Conservation (phyloP, 2,797 vertebrate genomes). For the Sphenodon punctatus region DNA sequence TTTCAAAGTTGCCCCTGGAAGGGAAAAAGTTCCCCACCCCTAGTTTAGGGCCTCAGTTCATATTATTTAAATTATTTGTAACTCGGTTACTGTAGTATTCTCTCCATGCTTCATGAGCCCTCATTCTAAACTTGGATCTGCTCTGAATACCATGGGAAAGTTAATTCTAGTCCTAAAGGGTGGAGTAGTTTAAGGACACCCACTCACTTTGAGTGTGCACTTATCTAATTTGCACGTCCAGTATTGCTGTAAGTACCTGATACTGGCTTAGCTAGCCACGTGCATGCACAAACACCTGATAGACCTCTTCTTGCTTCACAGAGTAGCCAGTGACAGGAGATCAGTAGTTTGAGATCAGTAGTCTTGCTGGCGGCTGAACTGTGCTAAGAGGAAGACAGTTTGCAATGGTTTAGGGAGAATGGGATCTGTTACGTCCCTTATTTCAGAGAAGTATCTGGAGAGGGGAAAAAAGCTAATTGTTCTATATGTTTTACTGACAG, state of each 20-base stretch:
- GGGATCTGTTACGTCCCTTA: not conserved
- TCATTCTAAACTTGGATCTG: not conserved
- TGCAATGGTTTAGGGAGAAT: not conserved
- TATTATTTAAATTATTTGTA: too few relatives aligned
- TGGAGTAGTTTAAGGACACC: not conserved
- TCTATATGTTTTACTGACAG: constrained; percentile 66
- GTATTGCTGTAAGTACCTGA: not conserved
- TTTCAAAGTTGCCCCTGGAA: too few relatives aligned
- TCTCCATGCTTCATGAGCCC: fast-evolving
- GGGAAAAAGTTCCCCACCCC: too few relatives aligned
- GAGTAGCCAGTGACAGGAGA: fast-evolving
- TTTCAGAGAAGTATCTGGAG: not conserved
- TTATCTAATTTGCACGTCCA: not conserved
- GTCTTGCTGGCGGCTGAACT: not conserved
- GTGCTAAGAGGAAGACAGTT: not conserved
- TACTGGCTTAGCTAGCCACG: not conserved
- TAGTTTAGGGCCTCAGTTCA: too few relatives aligned
- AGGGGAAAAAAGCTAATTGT: not conserved
- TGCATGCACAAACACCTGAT: not conserved
- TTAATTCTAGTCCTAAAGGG: not conserved
- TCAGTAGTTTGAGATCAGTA: not conserved
- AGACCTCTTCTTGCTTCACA: not conserved
- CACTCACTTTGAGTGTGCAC: not conserved
- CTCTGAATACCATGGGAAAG: not conserved
- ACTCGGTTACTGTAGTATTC: not conserved